Percentiles rank a stretch among this genome's conserved stretches.
Evolutionary conservation across 2,888 invertebrate species (phyloP).

Genomic region (Amphipyra tragopoginis): DNA sequence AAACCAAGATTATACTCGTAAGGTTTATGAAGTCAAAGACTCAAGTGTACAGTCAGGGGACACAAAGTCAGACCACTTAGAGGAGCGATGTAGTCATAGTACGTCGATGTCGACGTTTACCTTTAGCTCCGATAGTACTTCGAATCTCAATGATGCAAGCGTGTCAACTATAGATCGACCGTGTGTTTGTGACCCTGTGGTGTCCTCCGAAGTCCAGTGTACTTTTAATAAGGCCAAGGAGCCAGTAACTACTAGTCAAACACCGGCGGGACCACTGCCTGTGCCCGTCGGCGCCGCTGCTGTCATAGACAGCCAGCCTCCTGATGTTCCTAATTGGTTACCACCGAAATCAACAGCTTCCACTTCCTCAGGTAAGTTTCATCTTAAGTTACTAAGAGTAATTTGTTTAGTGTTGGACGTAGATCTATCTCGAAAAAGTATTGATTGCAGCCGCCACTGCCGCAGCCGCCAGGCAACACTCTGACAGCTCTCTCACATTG

Average conservation of each 20-base stretch:
- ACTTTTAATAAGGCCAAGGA: constrained; percentile 21
- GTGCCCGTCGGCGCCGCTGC: constrained; percentile 77
- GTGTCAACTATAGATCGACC: constrained; percentile 7
- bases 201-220: constrained; percentile 11
- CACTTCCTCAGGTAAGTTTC: constrained; percentile 61
- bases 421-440: too few species aligned
- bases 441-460: too few species aligned
- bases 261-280: constrained; percentile 75
- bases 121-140: constrained; percentile 21
- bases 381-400: not conserved
- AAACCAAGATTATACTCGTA: constrained; percentile 40
- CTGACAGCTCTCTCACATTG: too few species aligned
- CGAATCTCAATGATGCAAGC: constrained; percentile 15
- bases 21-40: constrained; percentile 58
- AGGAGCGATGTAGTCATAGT: constrained; percentile 34
- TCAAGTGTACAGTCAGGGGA: constrained; percentile 37
- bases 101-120: constrained; percentile 30
- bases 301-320: constrained; percentile 51
- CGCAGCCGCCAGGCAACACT: too few species aligned
- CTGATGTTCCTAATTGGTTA: constrained; percentile 60
- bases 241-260: constrained; percentile 40
- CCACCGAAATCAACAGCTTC: constrained; percentile 53
- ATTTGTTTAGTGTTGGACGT: too few species aligned
- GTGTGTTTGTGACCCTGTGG: constrained; percentile 35
- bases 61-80: constrained; percentile 15